Conservation (phyloP, 2,888 invertebrate genomes). For the Pocota personata region DNA sequence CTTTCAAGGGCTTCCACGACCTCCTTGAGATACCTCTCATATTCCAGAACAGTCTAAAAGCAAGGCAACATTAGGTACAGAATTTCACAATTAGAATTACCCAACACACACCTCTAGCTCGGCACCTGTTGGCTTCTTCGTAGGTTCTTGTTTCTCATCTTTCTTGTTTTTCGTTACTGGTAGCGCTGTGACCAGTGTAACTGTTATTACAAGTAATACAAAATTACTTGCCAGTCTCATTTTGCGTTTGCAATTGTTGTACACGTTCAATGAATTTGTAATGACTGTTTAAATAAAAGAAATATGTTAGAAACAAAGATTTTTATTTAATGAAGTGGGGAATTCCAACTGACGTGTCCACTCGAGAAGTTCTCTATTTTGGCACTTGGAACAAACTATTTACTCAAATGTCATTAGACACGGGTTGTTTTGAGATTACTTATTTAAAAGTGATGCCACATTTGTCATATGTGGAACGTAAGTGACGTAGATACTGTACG, state of each 20-base stretch:
- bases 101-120: constrained; percentile 76
- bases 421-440: background rate
- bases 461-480: background rate
- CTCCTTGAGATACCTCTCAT: constrained; percentile 94
- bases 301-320: constrained; percentile 31
- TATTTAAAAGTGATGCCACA: constrained; percentile 20
- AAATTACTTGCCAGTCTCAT: constrained; percentile 48
- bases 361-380: constrained; percentile 53
- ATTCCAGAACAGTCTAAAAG: constrained; percentile 82
- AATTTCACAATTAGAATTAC: background rate
- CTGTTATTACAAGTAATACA: constrained; percentile 56
- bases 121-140: constrained; percentile 76
- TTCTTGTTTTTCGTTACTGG: constrained; percentile 85
- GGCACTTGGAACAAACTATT: constrained; percentile 35
- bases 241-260: constrained; percentile 21
- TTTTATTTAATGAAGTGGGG: constrained; percentile 43
- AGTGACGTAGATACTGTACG: background rate
- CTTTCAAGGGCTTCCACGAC: constrained; percentile 95
- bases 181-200: constrained; percentile 80
- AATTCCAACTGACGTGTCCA: constrained; percentile 64
- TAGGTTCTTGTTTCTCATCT: constrained; percentile 81
- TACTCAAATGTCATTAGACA: constrained; percentile 14
- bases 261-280: constrained; percentile 23
- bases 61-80: background rate
- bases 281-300: constrained; percentile 17